These are phyloP conservation scores for Chanos chanos DNA, from an alignment of 2,797 vertebrate genomes.

Conservation along the genomic window DNA sequence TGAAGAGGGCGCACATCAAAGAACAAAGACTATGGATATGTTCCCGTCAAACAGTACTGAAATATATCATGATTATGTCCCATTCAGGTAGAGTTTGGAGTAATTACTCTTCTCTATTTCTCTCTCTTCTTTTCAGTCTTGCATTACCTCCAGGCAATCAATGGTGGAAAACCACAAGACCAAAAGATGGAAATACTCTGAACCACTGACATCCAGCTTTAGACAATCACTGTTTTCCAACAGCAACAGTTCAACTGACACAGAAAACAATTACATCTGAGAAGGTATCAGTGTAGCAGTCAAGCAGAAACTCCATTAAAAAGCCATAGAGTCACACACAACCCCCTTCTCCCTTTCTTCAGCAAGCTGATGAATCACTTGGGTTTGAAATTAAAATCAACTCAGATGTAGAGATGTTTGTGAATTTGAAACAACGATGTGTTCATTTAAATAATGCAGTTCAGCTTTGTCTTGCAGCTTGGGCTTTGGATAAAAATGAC, in stretches of 20 bases:
- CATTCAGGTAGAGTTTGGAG: too few relatives aligned
- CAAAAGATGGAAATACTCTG: background rate
- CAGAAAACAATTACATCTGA: conserved; percentile 39
- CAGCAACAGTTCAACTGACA: conserved; percentile 36
- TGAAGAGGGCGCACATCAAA: too few relatives aligned
- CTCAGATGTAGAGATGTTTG: conserved; percentile 29
- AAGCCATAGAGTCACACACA: background rate
- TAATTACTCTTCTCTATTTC: too few relatives aligned
- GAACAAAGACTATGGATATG: too few relatives aligned
- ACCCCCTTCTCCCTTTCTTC: background rate
- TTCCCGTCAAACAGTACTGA: too few relatives aligned
- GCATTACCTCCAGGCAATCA: background rate
- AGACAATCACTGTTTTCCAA: conserved; percentile 19
- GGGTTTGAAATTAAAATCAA: conserved; percentile 41
- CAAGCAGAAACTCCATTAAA: conserved; percentile 55
- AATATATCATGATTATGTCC: too few relatives aligned
- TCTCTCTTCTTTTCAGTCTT: background rate
- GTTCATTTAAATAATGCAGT: conserved; percentile 37
- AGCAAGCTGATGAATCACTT: conserved; percentile 29
- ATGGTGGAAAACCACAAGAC: background rate
- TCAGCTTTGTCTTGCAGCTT: background rate
- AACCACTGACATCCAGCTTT: conserved; percentile 1
- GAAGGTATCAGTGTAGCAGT: conserved; percentile 43
- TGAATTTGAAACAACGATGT: conserved; percentile 32
- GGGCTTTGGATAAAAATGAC: too few relatives aligned